Evolutionary conservation across 2,113 vertebrate genomes (phyloP).

Genomic region (Syngnathus typhle): DNA sequence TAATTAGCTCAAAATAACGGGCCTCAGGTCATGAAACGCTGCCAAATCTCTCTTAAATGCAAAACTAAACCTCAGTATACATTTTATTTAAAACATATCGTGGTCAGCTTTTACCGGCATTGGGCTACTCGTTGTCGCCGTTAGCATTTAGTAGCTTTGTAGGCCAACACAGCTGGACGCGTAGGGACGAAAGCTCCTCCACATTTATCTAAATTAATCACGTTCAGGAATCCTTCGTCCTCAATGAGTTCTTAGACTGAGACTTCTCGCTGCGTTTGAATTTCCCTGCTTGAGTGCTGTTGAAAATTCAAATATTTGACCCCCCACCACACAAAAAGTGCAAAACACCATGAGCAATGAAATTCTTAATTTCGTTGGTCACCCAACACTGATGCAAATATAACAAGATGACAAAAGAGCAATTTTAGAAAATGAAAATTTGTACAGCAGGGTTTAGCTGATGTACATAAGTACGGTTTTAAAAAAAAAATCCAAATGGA

Average conservation of each 20-base stretch:
- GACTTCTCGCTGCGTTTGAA: neutral
- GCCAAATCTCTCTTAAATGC: neutral
- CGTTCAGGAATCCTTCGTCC: too few species aligned
- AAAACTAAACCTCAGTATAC: neutral
- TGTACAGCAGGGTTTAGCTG: too few species aligned
- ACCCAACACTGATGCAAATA: too few species aligned
- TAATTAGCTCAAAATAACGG: constrained; percentile 7
- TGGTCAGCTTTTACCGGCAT: neutral
- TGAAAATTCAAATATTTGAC: neutral
- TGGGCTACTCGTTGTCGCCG: neutral
- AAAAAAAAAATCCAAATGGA: too few species aligned
- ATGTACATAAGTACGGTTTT: too few species aligned
- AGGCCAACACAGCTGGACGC: neutral
- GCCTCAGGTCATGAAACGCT: neutral
- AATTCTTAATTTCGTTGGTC: too few species aligned
- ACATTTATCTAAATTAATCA: neutral
- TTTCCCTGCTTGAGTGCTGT: neutral
- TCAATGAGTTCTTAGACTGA: neutral
- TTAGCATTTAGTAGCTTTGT: neutral
- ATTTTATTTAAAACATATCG: neutral
- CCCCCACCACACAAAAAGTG: too few species aligned
- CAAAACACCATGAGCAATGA: too few species aligned
- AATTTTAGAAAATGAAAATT: too few species aligned
- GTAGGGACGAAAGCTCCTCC: neutral
- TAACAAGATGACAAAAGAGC: too few species aligned